Evolutionary conservation across 2,113 vertebrate species (phyloP).

Genomic region (Oostethus manadensis): DNA sequence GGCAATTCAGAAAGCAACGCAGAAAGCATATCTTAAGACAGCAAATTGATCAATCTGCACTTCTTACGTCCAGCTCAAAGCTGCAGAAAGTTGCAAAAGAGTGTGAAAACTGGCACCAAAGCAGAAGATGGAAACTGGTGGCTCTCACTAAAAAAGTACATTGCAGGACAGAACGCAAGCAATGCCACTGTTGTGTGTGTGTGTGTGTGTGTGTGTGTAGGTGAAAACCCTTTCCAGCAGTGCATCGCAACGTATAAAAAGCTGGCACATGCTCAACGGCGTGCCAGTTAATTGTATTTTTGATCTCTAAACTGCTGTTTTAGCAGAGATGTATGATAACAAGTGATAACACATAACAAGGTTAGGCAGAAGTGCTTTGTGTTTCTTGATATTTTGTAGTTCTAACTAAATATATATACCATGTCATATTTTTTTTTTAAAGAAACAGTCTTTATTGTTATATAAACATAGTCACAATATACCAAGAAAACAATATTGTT

Average conservation of each 20-base stretch:
- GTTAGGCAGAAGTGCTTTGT: background rate
- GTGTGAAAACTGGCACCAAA: constrained; percentile 17
- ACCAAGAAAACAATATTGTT: no score
- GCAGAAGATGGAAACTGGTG: constrained; percentile 31
- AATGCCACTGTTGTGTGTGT: background rate
- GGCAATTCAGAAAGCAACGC: constrained; percentile 29
- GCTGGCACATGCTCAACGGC: background rate
- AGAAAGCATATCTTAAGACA: constrained; percentile 32
- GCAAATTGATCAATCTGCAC: constrained; percentile 33
- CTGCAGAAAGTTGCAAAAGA: constrained; percentile 13
- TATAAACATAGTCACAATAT: no score
- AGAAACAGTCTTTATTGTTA: no score
- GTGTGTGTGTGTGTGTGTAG: background rate
- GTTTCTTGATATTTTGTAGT: background rate
- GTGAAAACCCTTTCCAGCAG: background rate
- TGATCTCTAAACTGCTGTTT: background rate
- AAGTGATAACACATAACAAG: background rate
- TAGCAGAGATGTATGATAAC: background rate
- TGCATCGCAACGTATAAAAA: background rate
- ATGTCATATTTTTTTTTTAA: no score
- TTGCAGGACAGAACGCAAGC: background rate
- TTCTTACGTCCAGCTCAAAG: constrained; percentile 12
- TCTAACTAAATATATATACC: no score
- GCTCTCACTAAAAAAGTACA: constrained; percentile 22
- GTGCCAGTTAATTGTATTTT: background rate